Base-by-base conservation (phyloP, 2,888 invertebrate species). In the Dinocampus coccinellae region DNA sequence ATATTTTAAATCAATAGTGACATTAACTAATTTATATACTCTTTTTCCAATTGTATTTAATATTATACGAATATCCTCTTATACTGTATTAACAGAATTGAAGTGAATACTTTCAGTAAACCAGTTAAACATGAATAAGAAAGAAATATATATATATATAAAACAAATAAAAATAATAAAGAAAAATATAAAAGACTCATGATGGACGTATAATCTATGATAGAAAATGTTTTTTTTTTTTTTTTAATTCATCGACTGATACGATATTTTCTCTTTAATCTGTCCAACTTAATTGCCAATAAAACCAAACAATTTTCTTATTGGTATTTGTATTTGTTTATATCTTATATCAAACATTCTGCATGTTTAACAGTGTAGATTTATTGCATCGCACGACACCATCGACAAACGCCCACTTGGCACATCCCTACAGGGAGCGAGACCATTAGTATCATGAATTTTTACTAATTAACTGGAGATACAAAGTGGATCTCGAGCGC, bases 391-490 rank as follows among this genome's bases (percentile, higher is more conserved):
- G 57, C 61, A 39, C 61, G 26, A 63, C 22, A 42, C 42, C 47
- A 24, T 63, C 55, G 52, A 69, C 52, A 53, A 62, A 62, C 53
- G 57, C 61, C 61, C 61, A 53, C 69, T 62, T 55, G 33, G 58
- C 67, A 66, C 63, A 62, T 73, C 73, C 70, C 70, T 64, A 63
- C 34, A 65, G 69, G 53, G 57, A 72, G 61, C 70, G 73, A n/a
- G n/a, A 76, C 77, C 78, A 76, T 79, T 79, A 79, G 77, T 71
- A 73, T 72, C 71, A 72, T 72, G 65, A 61, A 80, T 78, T 79
- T 75, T 77, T 73, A 77, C 78, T 79, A 81, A 82, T 81, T 81
- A 76, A 77, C 77, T 77, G 75, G 69, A 42, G 74, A 78, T 67
- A 73, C 73, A 70, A 67, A 74, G 73, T 69, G 74, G 68, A 73